Base-by-base conservation (phyloP, 2,888 invertebrate genomes). In the Hololepta plana region DNA sequence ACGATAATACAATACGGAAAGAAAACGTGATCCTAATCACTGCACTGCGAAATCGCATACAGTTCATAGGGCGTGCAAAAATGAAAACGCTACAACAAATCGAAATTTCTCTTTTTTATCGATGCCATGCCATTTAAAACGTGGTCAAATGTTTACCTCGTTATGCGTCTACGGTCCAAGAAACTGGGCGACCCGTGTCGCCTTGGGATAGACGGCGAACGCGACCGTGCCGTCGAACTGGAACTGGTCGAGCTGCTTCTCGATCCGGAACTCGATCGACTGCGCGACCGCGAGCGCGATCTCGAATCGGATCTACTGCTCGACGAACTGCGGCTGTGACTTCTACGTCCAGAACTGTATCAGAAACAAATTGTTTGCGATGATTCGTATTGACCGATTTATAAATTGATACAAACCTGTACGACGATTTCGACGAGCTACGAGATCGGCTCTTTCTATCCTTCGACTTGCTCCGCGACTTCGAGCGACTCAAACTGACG, bases 161-260 rank as follows among this genome's bases (percentile, higher is more conserved):
- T 93, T 46, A 93, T 93, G 40, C 93, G 70, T 31, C 93, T 67
- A 42, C 88, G 66, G 56, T 91, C 91, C 34, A 91, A 62, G 58
- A 91, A 91, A 55, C 87, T 87, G 11, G 93, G 93, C 30, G 91
- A 91, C 21, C 91, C 91, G 41, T 81, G 76, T 33, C 91, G 69
- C 30, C 91, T 64, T 26, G 91, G 87, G 52, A 91, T 91, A 32
- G 90, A 90, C n/a, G 76, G 80, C 32, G 84, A 73, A 37, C 72
- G 62, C 7, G 67, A 65, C 11, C 64, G 57, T 29, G 63, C 64
- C 17, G 67, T 60, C 22, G 52, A 54, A 49, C 65, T 67, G 3
- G 69, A 67, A 36, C 62, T 60, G 44, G 32, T 59, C 51, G 62
- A 61, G 12, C 64, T 62, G 14, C 62, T 62, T 3, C 58, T 57